A percentile compares a stretch with the other conserved stretches of the same genome.
Evolutionary conservation across 64 coral and sea anemone genomes (phyloP).

Genomic region (Pocillopora verrucosa): DNA sequence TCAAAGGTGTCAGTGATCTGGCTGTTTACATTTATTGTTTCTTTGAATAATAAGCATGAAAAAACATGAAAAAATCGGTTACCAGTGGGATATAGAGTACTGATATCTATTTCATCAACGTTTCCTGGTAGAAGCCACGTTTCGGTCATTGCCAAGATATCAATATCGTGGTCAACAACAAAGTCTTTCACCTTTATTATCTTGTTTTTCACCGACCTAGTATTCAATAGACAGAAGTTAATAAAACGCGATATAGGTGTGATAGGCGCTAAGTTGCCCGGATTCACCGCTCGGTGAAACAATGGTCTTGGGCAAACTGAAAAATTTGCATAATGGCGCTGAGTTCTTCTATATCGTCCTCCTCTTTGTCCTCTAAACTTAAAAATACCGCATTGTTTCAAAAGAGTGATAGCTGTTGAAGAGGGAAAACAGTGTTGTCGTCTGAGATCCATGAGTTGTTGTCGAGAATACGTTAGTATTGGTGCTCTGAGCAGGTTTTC

Average conservation of each 20-base stretch:
- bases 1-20: slow-evolving; percentile 11
- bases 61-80: slow-evolving; percentile 36
- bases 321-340: not conserved
- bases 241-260: too few relatives aligned
- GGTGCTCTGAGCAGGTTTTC: not conserved
- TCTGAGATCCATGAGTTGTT: not conserved
- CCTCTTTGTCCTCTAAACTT: slow-evolving; percentile 11
- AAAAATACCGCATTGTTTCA: not conserved
- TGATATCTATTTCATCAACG: not conserved
- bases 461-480: not conserved
- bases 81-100: slow-evolving; percentile 24
- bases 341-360: not conserved
- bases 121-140: slow-evolving; percentile 29
- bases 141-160: slow-evolving; percentile 14
- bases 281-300: not conserved
- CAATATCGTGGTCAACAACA: not conserved
- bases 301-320: too few relatives aligned
- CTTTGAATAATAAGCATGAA: slow-evolving; percentile 37
- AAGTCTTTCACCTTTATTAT: slow-evolving; percentile 6
- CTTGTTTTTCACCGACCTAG: slow-evolving; percentile 41
- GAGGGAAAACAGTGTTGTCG: not conserved
- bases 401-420: not conserved
- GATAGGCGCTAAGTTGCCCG: not conserved
- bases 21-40: slow-evolving; percentile 22
- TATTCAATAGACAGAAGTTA: slow-evolving; percentile 26